Evolutionary conservation across 2,113 vertebrate species (phyloP).

Genomic region (Chaetops frenatus): DNA sequence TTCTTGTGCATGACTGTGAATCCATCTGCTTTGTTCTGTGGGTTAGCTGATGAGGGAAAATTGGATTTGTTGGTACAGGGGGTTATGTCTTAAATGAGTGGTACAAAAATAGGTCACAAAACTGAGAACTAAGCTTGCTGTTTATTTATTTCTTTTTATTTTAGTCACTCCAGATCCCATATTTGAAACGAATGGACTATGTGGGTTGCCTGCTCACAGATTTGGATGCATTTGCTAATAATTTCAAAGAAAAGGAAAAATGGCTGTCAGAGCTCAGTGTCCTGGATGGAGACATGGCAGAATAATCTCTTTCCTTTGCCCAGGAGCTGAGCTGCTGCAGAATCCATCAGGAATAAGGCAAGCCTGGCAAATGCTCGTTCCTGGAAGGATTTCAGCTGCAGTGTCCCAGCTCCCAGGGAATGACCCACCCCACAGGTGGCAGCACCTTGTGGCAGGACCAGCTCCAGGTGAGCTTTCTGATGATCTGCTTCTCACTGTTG

Average conservation of each 20-base stretch:
- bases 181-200: neutral
- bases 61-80: neutral
- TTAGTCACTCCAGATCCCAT: neutral
- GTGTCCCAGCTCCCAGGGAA: neutral
- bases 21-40: conserved; percentile 31
- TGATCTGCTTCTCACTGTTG: neutral
- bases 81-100: neutral
- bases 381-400: neutral
- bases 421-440: neutral
- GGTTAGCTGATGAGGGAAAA: conserved; percentile 9
- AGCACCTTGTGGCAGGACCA: neutral
- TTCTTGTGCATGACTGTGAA: conserved; percentile 20
- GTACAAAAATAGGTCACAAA: conserved; percentile 1
- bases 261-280: neutral
- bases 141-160: neutral
- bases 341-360: neutral
- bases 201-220: neutral
- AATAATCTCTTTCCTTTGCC: neutral
- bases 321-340: neutral
- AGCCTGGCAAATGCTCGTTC: neutral
- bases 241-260: neutral
- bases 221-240: neutral
- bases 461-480: neutral
- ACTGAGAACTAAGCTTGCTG: neutral
- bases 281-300: neutral